Percentiles rank a stretch among this genome's conserved stretches.
phyloP scores from a whole-genome alignment of 2,113 vertebrate genomes.

The Cebidichthys violaceus region DNA sequence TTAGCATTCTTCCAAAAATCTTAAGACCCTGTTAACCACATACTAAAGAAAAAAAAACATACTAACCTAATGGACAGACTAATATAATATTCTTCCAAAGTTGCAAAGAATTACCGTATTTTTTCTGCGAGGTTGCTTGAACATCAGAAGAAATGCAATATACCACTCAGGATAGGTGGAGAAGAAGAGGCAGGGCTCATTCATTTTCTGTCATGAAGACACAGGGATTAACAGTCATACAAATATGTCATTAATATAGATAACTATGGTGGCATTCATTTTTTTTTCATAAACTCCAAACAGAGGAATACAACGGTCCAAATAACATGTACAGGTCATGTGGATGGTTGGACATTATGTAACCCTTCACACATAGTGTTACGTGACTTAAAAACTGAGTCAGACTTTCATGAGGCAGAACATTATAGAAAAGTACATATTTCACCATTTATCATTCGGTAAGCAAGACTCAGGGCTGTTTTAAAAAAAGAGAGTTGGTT shows the following conservation, averaged over 20 bases:
- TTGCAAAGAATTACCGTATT: not conserved
- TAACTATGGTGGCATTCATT: not conserved
- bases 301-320: not conserved
- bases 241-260: not conserved
- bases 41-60: not conserved
- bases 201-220: not conserved
- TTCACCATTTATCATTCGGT: constrained; percentile 1
- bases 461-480: not conserved
- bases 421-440: not conserved
- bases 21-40: not conserved
- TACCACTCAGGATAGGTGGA: not conserved
- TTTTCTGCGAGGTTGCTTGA: not conserved
- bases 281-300: not conserved
- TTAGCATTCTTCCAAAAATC: not conserved
- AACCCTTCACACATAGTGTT: not conserved
- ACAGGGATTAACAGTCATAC: not conserved
- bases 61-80: not conserved
- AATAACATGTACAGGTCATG: not conserved
- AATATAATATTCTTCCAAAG: not conserved
- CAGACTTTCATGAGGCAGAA: not conserved
- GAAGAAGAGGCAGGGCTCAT: not conserved
- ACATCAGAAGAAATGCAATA: not conserved
- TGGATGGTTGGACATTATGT: not conserved
- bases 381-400: not conserved
- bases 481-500: not conserved